Base-by-base conservation (phyloP, 1,140 invertebrate species). In the Uloborus diversus region DNA sequence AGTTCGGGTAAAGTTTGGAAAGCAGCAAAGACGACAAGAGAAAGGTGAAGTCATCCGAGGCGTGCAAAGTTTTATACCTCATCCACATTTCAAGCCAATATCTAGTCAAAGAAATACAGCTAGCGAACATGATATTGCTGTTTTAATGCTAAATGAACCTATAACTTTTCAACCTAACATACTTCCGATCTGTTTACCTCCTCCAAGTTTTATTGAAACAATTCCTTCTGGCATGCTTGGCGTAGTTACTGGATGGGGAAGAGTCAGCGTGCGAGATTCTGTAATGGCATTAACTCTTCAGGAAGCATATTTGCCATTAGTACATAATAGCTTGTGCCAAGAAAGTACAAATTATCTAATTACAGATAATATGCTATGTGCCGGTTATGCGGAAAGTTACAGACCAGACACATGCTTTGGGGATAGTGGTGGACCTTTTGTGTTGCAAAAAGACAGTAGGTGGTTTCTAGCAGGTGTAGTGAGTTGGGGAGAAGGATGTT, bases 401-500 rank as follows among this genome's bases (percentile, higher is more conserved):
- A 92, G 94, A 84, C 94, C 94, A 85, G 96, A 97, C 37, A 82
- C 84, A 47, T 81, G 82, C 53, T 88, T 95, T 90, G 96, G 96
- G 17, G 96, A 97, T 84, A 96, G 94, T 0, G 96, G 96, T 27
- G 95, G 95, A 49, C 96, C 96, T 11, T 88, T 97, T 32, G 92
- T 96, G 88, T 93, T 96, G 2, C 91, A 92, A 84, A 93, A 94
- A 0, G 92, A 92, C 83, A 93, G 93, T 3, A 90, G 91, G 57
- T 98, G 94, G 87, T 96, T 96, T 88, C 87, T 98, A 32, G 94
- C 93, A 0, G 96, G 96, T 2, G 95, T 98, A 83, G 96, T 97
- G 82, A 95, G 93, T 76, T 98, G 96, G 96, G 96, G 96, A 35
- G 85, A 86, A 79, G 85, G 85, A 2, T 86, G 85, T 65, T 84